Evolutionary conservation across 37 sponge, comb jelly and placozoan species (phyloP).

Genomic region (Mnemiopsis leidyi): DNA sequence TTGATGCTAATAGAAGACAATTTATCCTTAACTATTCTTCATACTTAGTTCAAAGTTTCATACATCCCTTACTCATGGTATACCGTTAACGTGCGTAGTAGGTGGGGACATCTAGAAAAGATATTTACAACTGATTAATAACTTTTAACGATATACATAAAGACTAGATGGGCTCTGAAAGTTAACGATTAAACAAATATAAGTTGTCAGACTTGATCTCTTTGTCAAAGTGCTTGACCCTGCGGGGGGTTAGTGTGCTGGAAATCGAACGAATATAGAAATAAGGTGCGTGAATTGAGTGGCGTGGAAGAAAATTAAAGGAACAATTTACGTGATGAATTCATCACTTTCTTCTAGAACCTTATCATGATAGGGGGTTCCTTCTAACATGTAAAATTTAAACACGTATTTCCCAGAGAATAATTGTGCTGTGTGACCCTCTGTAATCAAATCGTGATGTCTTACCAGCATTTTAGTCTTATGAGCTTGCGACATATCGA

Average conservation of each 20-base stretch:
- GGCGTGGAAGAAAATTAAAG: neutral
- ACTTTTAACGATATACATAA: neutral
- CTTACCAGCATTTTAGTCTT: slow-evolving; percentile 26
- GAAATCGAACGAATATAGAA: neutral
- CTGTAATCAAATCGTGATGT: neutral
- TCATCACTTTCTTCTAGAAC: too few relatives aligned
- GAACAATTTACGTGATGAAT: neutral
- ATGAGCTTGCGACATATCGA: neutral
- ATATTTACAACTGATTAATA: neutral
- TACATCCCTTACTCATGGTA: too few relatives aligned
- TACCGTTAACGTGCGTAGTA: too few relatives aligned
- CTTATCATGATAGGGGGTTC: neutral
- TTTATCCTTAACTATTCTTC: too few relatives aligned
- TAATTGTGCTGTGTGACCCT: neutral
- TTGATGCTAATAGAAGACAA: too few relatives aligned
- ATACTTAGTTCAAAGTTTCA: too few relatives aligned
- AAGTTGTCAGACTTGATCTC: too few relatives aligned
- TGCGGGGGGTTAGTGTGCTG: neutral
- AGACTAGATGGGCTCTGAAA: too few relatives aligned
- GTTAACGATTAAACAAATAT: too few relatives aligned
- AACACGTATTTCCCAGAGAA: neutral
- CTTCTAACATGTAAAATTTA: neutral
- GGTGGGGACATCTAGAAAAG: too few relatives aligned
- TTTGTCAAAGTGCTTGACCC: too few relatives aligned
- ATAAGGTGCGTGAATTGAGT: neutral